Conservation (phyloP, 2,113 vertebrate species). For the Poeciliopsis occidentalis region DNA sequence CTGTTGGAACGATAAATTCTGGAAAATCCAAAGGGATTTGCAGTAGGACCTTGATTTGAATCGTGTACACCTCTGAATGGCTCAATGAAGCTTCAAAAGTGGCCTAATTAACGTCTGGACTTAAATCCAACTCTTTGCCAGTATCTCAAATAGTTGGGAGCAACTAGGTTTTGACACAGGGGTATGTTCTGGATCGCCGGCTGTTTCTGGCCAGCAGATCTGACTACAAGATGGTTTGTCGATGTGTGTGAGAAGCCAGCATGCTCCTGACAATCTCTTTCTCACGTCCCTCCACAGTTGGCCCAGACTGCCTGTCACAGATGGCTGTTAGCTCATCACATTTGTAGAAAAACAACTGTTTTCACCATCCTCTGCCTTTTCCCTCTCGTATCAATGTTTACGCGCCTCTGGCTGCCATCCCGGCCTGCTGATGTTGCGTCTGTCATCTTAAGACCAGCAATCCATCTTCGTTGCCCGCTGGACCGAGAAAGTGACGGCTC, state of each 20-base stretch:
- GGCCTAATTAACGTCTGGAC: not conserved
- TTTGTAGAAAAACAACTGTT: constrained; percentile 70
- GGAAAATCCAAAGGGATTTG: too few species aligned
- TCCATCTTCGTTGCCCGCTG: constrained; percentile 53
- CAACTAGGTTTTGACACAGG: not conserved
- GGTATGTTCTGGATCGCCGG: constrained; percentile 18
- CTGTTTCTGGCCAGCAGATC: constrained; percentile 25
- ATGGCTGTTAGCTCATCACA: constrained; percentile 55
- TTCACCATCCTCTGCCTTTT: constrained; percentile 50
- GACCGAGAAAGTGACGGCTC: constrained; percentile 55
- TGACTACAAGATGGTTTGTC: constrained; percentile 44
- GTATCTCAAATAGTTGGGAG: not conserved
- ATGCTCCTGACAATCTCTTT: constrained; percentile 51
- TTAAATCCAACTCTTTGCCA: not conserved
- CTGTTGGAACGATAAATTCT: not conserved
- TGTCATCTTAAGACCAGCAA: constrained; percentile 53
- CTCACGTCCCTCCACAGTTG: constrained; percentile 47
- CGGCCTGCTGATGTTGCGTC: constrained; percentile 37
- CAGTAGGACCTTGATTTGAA: too few species aligned
- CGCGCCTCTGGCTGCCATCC: constrained; percentile 63
- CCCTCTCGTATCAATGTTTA: constrained; percentile 59
- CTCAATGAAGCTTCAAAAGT: not conserved
- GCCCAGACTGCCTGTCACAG: constrained; percentile 57
- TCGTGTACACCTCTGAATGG: not conserved
- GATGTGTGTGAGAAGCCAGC: constrained; percentile 44